Evolutionary conservation across 2,113 vertebrate genomes (phyloP).

Genomic region (Passerina amoena): DNA sequence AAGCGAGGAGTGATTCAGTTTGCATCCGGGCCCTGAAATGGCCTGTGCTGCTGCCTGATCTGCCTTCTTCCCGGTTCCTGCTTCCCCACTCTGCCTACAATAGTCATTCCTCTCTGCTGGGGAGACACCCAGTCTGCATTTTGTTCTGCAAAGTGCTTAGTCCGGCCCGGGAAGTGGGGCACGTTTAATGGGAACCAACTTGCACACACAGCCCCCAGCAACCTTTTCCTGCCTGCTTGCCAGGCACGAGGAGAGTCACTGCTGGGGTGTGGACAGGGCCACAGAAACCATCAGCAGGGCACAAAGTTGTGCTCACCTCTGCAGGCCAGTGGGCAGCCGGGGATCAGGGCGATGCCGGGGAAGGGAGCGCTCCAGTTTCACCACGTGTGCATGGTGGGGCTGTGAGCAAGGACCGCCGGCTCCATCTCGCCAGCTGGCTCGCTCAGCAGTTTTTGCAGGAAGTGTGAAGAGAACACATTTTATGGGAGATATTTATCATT

Average conservation of each 20-base stretch:
- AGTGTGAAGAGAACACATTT: slow-evolving; percentile 61
- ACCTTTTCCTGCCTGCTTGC: background rate
- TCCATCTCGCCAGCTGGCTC: slow-evolving; percentile 58
- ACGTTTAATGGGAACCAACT: background rate
- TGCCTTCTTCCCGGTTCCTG: background rate
- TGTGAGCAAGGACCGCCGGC: background rate
- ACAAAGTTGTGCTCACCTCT: rapidly evolving
- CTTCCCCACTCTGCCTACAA: rapidly evolving
- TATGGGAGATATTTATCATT: slow-evolving; percentile 65
- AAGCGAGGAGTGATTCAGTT: background rate
- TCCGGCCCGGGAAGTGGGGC: rapidly evolving
- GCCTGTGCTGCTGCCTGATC: background rate
- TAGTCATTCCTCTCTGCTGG: rapidly evolving
- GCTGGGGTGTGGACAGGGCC: background rate
- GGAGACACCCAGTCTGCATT: background rate
- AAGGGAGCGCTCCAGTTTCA: background rate
- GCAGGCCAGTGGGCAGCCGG: background rate
- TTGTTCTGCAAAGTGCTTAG: background rate
- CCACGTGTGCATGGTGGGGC: background rate
- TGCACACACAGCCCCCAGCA: background rate
- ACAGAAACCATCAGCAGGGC: rapidly evolving
- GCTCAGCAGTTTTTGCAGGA: slow-evolving; percentile 56
- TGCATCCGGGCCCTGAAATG: background rate
- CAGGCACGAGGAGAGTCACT: background rate
- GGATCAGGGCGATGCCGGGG: rapidly evolving